Evolutionary conservation across 2,888 invertebrate species (phyloP), one percentile per base, ranked within the genome.

Genomic region (Lasioglossum villosulum): DNA sequence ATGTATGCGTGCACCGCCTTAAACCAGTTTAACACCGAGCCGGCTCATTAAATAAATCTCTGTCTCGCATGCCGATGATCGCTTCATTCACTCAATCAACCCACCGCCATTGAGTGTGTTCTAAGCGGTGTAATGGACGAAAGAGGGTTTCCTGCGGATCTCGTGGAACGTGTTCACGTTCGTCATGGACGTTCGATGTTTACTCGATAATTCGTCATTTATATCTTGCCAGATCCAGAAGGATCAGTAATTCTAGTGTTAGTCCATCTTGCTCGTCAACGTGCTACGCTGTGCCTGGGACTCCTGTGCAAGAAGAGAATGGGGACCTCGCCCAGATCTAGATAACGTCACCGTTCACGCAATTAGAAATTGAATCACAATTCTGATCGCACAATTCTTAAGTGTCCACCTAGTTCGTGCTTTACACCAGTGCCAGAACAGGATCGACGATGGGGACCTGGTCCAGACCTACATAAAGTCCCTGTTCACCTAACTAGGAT

Each of bases 41-140:
- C 66, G 82, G 70, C 81, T 86, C 88, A 81, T 86, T 85, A 90
- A 86, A 86, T 80, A 82, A 80, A 86, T 85, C 83, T 82, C 80
- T 39, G 45, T 37, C 48, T 68, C 30, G 63, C 74, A 45, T 78
- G 73, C 66, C 27, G 66, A 86, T 80, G 82, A 83, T 77, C 79
- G 82, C 81, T 81, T 87, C 81, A 77, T 74, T 77, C 81, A 52
- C n/a, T 39, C 71, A n/a, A 77, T 82, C 76, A 72, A 66, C 63
- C 56, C 63, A 42, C 59, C 39, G 1, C 37, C 30, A 34, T 23
- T 48, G 48, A 56, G 8, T 4, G 56, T n/a, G 68, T 42, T 1
- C 37, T 12, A 34, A 70, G 12, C 6, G 48, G 59, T n/a, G 76
- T 71, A 78, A 84, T 83, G 70, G 75, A n/a, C 70, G 70, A 78